phyloP scores from a whole-genome alignment of 2,888 invertebrate species.

The Hetaerina titia region DNA sequence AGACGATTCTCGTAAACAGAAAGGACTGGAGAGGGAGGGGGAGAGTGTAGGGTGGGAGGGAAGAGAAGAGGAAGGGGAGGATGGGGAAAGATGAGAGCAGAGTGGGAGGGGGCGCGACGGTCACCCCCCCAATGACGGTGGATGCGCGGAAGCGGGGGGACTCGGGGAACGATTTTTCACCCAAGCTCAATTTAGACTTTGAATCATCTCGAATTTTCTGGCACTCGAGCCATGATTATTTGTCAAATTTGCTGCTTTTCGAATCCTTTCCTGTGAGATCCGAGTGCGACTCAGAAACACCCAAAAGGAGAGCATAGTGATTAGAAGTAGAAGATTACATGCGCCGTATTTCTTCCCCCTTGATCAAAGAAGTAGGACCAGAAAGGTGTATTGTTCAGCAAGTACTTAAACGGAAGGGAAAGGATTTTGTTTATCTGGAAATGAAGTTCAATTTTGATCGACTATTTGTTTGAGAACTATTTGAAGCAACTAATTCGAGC shows the following conservation, averaged over 20 bases:
- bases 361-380: not conserved
- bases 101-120: not conserved
- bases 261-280: not conserved
- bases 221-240: slow-evolving; percentile 36
- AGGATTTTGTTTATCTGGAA: not conserved
- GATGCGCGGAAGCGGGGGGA: not conserved
- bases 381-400: not conserved
- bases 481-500: not conserved
- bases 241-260: not conserved
- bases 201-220: not conserved
- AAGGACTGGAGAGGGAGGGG: not conserved
- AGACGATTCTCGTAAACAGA: slow-evolving; percentile 1
- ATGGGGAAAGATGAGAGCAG: not conserved
- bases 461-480: not conserved
- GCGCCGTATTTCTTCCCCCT: not conserved
- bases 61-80: not conserved
- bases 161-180: slow-evolving; percentile 45
- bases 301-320: not conserved
- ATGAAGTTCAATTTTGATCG: not conserved
- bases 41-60: not conserved
- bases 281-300: not conserved
- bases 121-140: not conserved
- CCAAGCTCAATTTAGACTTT: slow-evolving; percentile 12
- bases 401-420: not conserved
- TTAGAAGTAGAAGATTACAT: not conserved